Base-by-base conservation (phyloP, 2,888 invertebrate genomes). In the Unio pictorum region DNA sequence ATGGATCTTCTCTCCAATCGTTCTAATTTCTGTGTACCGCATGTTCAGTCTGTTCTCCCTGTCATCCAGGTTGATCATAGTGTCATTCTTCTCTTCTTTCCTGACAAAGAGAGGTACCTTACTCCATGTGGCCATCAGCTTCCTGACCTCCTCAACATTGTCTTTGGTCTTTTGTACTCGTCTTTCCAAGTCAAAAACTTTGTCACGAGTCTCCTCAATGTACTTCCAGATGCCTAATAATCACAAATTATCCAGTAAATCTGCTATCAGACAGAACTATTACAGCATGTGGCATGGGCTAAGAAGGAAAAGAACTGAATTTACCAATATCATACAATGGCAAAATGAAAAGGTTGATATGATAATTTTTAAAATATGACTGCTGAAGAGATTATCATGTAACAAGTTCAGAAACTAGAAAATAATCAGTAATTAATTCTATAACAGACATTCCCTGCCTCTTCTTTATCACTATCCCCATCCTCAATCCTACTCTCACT, bases 71-170 rank as follows among this genome's bases (percentile, higher is more conserved):
- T 93, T 94, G 23, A 98, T 91, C 7, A 96, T 92, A 0, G 94
- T 93, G 81, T 96, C 95, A 91, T 95, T 95, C 84, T 95, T 95
- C 2, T 94, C 94, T 85, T 96, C 97, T 84, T 94, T 95, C 69
- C 97, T 92, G 90, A 95, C 95, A 89, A 96, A 96, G 15, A 98
- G 90, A 0, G 97, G 96, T 67, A 93, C 92, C 72, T 93, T 93
- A 3, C 94, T 93, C 95, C 97, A 98, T 0, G 94, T 93, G 4
- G 93, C 93, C 91, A 97, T 93, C 20, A 95, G 93, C 64, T 92
- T 92, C 84, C 93, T 93, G 61, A 97, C 95, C 87, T 94, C 93
- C 55, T 93, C 92, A 26, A 97, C 92, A 90, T 98, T 98, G 64
- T 93, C 93, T 90, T 97, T 97, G 59, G 96, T 94, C 85, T 94